phyloP scores from a whole-genome alignment of 2,113 vertebrate genomes.

The Grammomys surdaster region DNA sequence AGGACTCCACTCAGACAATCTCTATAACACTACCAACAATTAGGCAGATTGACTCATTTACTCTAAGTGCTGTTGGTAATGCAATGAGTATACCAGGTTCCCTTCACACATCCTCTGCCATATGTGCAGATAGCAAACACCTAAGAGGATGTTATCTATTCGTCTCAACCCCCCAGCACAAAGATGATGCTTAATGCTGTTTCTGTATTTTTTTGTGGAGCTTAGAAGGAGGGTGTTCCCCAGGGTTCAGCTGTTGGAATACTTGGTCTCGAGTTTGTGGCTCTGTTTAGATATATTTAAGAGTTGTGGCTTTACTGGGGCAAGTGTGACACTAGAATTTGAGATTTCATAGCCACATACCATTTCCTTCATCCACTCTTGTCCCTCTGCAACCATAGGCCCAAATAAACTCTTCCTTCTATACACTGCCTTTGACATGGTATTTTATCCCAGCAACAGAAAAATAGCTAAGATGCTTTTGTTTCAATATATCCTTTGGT shows the following conservation, averaged over 20 bases:
- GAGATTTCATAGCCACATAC: neutral
- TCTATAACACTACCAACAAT: neutral
- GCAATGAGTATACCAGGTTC: neutral
- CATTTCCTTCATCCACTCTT: neutral
- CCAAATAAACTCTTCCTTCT: neutral
- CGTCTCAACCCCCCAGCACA: neutral
- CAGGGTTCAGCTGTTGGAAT: neutral
- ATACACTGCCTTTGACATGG: neutral
- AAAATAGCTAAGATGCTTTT: neutral
- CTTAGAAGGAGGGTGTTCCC: neutral
- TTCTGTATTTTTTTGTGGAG: neutral
- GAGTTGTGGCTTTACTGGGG: neutral
- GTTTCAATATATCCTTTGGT: constrained; percentile 37
- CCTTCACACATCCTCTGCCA: neutral
- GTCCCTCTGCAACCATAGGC: neutral
- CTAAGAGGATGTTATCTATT: neutral
- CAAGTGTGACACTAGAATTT: neutral
- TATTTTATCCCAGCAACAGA: neutral
- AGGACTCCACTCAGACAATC: neutral
- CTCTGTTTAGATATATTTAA: neutral
- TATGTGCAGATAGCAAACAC: neutral
- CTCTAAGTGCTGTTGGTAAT: neutral
- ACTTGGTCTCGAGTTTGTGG: neutral
- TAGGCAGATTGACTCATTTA: neutral
- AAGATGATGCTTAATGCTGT: neutral